Evolutionary conservation across 2,797 vertebrate genomes (phyloP).

Genomic region (Pipistrellus pipistrellus): DNA sequence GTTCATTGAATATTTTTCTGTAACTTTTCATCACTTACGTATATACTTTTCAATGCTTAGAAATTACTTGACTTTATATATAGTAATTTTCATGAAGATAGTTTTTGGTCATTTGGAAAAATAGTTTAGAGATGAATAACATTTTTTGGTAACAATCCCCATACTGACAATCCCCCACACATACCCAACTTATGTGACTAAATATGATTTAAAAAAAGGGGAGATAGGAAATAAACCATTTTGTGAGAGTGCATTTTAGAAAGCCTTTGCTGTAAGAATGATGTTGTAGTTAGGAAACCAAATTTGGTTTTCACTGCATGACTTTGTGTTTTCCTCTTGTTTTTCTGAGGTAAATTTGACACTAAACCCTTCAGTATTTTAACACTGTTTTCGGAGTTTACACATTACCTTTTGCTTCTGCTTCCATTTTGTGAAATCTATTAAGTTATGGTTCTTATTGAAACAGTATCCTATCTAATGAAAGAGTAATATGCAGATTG

Average conservation of each 20-base stretch:
- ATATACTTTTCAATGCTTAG: conserved; percentile 62
- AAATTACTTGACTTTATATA: conserved; percentile 73
- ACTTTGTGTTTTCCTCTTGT: conserved; percentile 71
- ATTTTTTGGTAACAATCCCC: neutral
- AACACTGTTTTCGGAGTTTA: conserved; percentile 83
- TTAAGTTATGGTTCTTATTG: conserved; percentile 81
- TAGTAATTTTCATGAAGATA: conserved; percentile 71
- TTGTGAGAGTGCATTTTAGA: conserved; percentile 61
- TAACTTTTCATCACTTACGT: conserved; percentile 60
- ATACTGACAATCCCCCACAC: conserved; percentile 54
- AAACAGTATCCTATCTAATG: conserved; percentile 80
- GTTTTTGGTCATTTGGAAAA: conserved; percentile 71
- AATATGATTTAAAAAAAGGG: conserved; percentile 40
- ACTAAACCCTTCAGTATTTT: conserved; percentile 82
- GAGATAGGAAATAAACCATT: conserved; percentile 47
- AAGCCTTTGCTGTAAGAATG: conserved; percentile 70
- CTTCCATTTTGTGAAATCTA: conserved; percentile 83
- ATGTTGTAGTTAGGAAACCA: conserved; percentile 59
- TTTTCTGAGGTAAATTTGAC: conserved; percentile 54
- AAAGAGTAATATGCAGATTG: too few relatives aligned
- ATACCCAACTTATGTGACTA: neutral
- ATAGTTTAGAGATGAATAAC: conserved; percentile 61
- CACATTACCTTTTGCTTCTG: conserved; percentile 80
- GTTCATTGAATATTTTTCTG: conserved; percentile 73
- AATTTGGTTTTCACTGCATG: conserved; percentile 69